Evolutionary conservation across 2,888 invertebrate genomes (phyloP), one percentile per base, ranked within the genome.

Genomic region (Acleris cristana): DNA sequence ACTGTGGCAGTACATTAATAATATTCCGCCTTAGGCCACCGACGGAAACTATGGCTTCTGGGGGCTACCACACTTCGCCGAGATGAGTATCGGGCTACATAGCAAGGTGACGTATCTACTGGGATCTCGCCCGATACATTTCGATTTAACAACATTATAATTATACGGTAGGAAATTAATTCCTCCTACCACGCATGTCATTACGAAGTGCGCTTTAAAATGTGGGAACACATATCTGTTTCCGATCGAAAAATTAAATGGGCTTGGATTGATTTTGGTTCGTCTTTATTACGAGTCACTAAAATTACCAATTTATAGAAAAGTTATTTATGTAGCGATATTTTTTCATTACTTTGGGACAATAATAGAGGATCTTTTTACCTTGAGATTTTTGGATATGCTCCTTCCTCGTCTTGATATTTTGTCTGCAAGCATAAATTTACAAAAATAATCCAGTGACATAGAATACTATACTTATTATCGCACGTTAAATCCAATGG

Each of bases 21-120:
- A 79, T 75, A 73, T 68, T 72, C 70, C 62, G 75, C 80, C 78
- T 64, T 62, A 65, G 76, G 81, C 77, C 71, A 78, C 76, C 71
- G 74, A 72, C 73, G 68, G 73, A 44, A 40, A 64, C 60, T 19
- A 62, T 53, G 60, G 76, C 77, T 76, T 73, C 72, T 67, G 72
- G 56, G 61, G 71, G 73, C 72, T 65, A 66, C 64, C 64, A 58
- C 51, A 55, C 65, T 64, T 55, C 62, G 26, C 57, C 30, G 49
- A 67, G 69, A 71, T 65, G 69, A 62, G 52, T 66, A 69, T 69
- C 48, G 48, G 59, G 56, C 65, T 62, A n/a, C 65, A 69, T 66
- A 56, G 63, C 52, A 56, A 65, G 65, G 66, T 67, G 67, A 67
- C 67, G 67, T 67, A 67, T 67, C 67, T 67, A 67, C 23, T 57